These are phyloP conservation scores for Arge pagana DNA, from an alignment of 2,888 invertebrate genomes.

Conservation along the genomic window DNA sequence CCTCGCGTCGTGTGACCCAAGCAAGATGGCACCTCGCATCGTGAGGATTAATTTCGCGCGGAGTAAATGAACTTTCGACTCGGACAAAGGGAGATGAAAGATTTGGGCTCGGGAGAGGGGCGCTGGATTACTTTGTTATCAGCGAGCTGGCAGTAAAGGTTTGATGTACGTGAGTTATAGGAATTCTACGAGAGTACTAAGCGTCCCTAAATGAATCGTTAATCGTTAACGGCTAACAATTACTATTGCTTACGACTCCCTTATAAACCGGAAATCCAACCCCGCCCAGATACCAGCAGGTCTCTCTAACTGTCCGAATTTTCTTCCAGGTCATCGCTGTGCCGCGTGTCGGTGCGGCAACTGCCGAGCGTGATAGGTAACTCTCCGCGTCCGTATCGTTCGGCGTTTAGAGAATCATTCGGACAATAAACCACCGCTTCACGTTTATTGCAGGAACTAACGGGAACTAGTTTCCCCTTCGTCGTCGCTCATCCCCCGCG, in stretches of 20 bases:
- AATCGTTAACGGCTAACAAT: conserved; percentile 53
- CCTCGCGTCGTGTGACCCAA: too few relatives aligned
- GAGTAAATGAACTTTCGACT: too few relatives aligned
- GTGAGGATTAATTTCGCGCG: too few relatives aligned
- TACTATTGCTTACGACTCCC: conserved; percentile 45
- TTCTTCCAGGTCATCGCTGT: conserved; percentile 30
- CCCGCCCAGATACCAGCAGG: too few relatives aligned
- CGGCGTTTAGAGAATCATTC: conserved; percentile 40
- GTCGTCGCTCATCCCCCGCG: conserved; percentile 2
- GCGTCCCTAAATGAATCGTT: conserved; percentile 57
- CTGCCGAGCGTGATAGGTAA: too few relatives aligned
- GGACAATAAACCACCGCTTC: conserved; percentile 37
- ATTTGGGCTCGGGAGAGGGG: too few relatives aligned
- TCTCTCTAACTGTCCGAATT: conserved; percentile 44
- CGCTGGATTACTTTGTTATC: too few relatives aligned
- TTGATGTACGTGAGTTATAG: too few relatives aligned
- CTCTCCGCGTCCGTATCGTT: conserved; percentile 4
- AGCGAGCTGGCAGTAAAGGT: too few relatives aligned
- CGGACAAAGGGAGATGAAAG: too few relatives aligned
- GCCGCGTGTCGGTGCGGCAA: conserved; percentile 23
- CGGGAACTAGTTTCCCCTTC: background rate
- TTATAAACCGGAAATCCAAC: conserved; percentile 55
- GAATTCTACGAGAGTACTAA: too few relatives aligned
- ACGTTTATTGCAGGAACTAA: conserved; percentile 7
- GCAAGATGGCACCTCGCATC: too few relatives aligned